phyloP scores from a whole-genome alignment of 2,797 vertebrate genomes.

The Enteromius unitaeniatus region DNA sequence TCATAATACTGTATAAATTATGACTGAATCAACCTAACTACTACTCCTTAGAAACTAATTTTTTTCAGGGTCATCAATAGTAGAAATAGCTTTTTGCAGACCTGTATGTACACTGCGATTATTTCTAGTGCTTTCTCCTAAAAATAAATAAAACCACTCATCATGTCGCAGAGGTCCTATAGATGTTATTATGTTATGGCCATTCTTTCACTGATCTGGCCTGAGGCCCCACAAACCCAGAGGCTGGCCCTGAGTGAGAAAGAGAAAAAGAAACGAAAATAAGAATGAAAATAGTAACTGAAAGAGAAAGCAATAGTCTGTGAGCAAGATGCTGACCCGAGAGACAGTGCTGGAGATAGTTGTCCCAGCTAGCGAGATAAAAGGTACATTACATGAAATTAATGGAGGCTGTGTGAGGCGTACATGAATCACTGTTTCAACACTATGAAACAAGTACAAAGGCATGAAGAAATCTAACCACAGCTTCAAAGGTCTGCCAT shows the following conservation, averaged over 20 bases:
- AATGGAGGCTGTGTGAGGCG: constrained; percentile 91
- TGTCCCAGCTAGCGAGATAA: constrained; percentile 91
- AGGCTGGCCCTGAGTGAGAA: neutral
- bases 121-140: neutral
- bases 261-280: neutral
- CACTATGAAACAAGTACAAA: constrained; percentile 88
- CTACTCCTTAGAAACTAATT: neutral
- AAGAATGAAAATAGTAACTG: constrained; percentile 60
- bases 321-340: constrained; percentile 69
- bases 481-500: constrained; percentile 93
- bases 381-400: constrained; percentile 98
- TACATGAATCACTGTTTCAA: constrained; percentile 97
- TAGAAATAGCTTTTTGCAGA: neutral
- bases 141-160: neutral
- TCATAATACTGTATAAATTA: too few species aligned
- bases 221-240: constrained; percentile 4
- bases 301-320: constrained; percentile 64
- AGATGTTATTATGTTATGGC: neutral
- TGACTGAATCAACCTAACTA: neutral
- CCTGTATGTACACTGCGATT: neutral
- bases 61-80: neutral
- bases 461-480: constrained; percentile 90
- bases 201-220: neutral
- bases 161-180: neutral
- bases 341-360: constrained; percentile 80